These are phyloP conservation scores for Epizoanthus rinbou DNA, from an alignment of 92 coral and sea anemone species.

Conservation along the genomic window DNA sequence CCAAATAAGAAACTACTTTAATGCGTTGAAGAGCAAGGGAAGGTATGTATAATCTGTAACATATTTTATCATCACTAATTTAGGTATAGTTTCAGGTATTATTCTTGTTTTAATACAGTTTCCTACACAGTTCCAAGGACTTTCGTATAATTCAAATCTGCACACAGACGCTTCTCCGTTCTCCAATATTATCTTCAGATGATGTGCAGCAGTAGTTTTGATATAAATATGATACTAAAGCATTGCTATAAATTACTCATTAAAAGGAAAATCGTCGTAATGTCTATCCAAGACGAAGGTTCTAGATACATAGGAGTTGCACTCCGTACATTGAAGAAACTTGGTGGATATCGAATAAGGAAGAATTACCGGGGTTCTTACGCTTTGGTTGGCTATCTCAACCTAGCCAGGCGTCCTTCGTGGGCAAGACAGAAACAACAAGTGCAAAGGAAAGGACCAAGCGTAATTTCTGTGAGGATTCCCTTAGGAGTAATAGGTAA, in stretches of 20 bases:
- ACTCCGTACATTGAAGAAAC: constrained; percentile 1
- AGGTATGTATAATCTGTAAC: constrained; percentile 13
- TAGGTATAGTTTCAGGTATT: too few species aligned
- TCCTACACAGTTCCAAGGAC: too few species aligned
- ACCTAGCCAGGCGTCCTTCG: constrained; percentile 24
- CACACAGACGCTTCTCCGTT: too few species aligned
- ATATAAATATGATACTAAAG: too few species aligned
- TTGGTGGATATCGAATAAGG: constrained; percentile 41
- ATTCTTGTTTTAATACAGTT: too few species aligned
- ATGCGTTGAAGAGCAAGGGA: neutral
- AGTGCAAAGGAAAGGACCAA: neutral
- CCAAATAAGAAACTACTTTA: constrained; percentile 23
- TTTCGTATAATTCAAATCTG: too few species aligned
- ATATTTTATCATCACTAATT: neutral
- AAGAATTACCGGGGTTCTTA: constrained; percentile 25
- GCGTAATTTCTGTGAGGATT: constrained; percentile 11
- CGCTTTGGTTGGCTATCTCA: constrained; percentile 1
- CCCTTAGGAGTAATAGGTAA: constrained; percentile 39
- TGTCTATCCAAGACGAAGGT: constrained; percentile 34
- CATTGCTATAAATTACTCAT: neutral
- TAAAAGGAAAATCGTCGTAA: constrained; percentile 25
- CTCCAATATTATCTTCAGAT: too few species aligned
- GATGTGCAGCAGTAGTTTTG: too few species aligned
- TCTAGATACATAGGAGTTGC: constrained; percentile 1
- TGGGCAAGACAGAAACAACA: constrained; percentile 28